A percentile compares a stretch with the other conserved stretches of the same genome.
These are phyloP conservation scores for Mus pahari DNA, from an alignment of 2,113 vertebrate genomes.

Conservation along the genomic window DNA sequence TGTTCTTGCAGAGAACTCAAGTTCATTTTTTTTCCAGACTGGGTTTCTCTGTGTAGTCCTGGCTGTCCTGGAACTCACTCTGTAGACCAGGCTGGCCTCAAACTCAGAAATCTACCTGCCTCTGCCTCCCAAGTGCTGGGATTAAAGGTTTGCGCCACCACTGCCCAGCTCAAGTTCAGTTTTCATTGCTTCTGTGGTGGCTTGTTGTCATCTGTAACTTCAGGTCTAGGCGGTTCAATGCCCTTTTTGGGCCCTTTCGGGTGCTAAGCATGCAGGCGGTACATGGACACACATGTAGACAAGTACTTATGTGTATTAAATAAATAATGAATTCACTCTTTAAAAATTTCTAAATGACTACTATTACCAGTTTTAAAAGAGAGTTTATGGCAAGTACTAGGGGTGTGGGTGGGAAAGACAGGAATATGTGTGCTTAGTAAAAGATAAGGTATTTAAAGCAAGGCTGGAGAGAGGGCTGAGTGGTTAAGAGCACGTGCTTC, in stretches of 20 bases:
- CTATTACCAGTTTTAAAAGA: neutral
- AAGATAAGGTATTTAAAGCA: conserved; percentile 18
- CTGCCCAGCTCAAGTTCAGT: neutral
- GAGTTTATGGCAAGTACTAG: conserved; percentile 43
- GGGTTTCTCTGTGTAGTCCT: no score
- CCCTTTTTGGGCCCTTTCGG: neutral
- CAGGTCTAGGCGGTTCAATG: neutral
- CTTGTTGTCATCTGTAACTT: neutral
- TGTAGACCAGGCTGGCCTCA: no score
- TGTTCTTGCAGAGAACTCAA: neutral
- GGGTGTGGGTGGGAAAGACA: neutral
- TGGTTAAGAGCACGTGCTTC: neutral
- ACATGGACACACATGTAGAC: neutral
- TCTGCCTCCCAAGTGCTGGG: no score
- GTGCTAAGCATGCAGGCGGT: neutral
- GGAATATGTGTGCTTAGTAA: neutral
- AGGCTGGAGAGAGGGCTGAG: neutral
- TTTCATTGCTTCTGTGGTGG: neutral
- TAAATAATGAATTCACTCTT: neutral
- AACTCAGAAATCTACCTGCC: no score
- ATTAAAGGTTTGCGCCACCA: no score
- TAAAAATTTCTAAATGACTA: conserved; percentile 46
- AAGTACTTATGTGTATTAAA: neutral
- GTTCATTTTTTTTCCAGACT: neutral
- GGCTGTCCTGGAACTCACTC: no score